Evolutionary conservation across 2,888 invertebrate species (phyloP).

Genomic region (Pyrrhosoma nymphula): DNA sequence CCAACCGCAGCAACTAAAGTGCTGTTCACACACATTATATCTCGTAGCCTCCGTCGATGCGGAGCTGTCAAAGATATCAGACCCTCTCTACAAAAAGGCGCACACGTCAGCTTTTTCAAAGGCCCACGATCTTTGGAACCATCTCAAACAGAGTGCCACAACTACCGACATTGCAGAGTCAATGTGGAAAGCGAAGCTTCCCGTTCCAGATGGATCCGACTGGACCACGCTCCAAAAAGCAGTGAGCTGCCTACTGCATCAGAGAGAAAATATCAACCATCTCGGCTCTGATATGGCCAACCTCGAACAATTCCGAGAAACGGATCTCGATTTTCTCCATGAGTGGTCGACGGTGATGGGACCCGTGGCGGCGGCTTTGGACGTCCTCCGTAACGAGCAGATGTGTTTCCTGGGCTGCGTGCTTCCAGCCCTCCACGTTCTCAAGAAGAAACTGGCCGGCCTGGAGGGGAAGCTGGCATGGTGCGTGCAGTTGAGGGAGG

Average conservation of each 20-base stretch:
- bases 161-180: not conserved
- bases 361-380: not conserved
- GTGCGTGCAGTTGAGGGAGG: not conserved
- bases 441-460: not conserved
- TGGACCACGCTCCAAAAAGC: not conserved
- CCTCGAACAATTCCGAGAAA: not conserved
- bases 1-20: not conserved
- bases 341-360: not conserved
- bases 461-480: not conserved
- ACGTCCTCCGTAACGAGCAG: not conserved
- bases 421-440: not conserved
- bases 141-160: not conserved
- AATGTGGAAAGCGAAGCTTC: not conserved
- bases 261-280: not conserved
- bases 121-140: not conserved
- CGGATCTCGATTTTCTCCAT: not conserved
- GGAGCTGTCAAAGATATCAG: not conserved
- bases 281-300: not conserved
- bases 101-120: not conserved
- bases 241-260: not conserved
- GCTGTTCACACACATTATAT: not conserved
- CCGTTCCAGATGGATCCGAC: not conserved
- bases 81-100: not conserved
- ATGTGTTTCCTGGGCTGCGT: conserved; percentile 13
- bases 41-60: not conserved